Conservation (phyloP, 2,888 invertebrate species). For the Cybosia mesomella region DNA sequence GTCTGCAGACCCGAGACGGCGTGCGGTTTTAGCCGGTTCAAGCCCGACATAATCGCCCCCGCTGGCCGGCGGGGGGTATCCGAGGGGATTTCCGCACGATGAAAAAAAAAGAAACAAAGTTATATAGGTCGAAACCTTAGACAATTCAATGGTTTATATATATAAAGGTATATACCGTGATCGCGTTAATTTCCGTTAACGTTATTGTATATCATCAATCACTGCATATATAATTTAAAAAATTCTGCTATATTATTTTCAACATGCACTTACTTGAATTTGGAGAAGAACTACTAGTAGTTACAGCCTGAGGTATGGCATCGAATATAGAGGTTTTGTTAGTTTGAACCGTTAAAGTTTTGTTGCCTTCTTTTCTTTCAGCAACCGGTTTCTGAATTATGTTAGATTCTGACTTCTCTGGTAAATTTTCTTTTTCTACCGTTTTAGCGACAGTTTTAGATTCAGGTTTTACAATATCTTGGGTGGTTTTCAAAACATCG, state of each 20-base stretch:
- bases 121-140: too few relatives aligned
- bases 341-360: conserved; percentile 56
- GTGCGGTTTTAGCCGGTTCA: too few relatives aligned
- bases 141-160: too few relatives aligned
- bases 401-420: conserved; percentile 56
- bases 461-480: conserved; percentile 55
- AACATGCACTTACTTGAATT: conserved; percentile 49
- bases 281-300: conserved; percentile 39
- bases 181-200: too few relatives aligned
- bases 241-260: neutral
- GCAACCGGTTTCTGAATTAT: conserved; percentile 31
- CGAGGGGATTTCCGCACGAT: too few relatives aligned
- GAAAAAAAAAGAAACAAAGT: too few relatives aligned
- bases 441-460: conserved; percentile 54
- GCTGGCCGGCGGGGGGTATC: too few relatives aligned
- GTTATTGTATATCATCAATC: too few relatives aligned
- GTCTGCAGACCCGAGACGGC: too few relatives aligned
- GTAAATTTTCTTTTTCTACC: conserved; percentile 66
- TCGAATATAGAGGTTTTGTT: conserved; percentile 51
- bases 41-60: too few relatives aligned
- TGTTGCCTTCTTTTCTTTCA: conserved; percentile 61
- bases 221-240: neutral
- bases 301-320: conserved; percentile 44
- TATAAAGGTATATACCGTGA: too few relatives aligned
- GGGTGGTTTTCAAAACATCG: conserved; percentile 62